Evolutionary conservation across 2,888 invertebrate genomes (phyloP), one percentile per base, ranked within the genome.

Genomic region (Tridacna gigas): DNA sequence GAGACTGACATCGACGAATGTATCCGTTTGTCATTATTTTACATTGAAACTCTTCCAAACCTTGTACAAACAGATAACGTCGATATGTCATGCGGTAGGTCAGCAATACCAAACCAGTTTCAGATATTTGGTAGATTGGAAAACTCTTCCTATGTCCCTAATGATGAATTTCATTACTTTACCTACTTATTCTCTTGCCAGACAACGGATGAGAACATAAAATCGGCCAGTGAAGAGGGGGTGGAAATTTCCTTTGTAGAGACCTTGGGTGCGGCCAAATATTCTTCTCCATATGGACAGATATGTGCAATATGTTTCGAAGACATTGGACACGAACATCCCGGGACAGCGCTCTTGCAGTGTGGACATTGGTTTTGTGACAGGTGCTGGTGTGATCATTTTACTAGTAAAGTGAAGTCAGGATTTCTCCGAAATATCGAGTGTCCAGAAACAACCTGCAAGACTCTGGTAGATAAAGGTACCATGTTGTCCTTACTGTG

Each of bases 341-440:
- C 77, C 18, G 86, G 88, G 7, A 89, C 89, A 22, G 82, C 88
- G 20, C 69, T 91, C 0, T 79, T 83, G 28, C 47, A 75, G 0
- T 91, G 91, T 65, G 82, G 88, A n/a, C 91, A 91, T 75, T 90
- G 90, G 91, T 90, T 90, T 76, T 91, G 91, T 79, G 85, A 89
- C 73, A 45, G 37, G 4, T 91, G 91, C 74, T 91, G 91, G 91
- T 56, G 45, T 48, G 87, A 86, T n/a, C 88, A 90, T 75, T 74
- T 89, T 4, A 51, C 75, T 63, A 81, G 83, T 3, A 51, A 82
- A 65, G 82, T 89, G 25, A 67, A 71, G 12, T 79, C 74, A 18
- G 89, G 88, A 7, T 74, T 84, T 3, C 25, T 25, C 0, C 45
- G 25, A 0, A 37, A 37, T 37, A 47, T 91, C 1, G 56, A 65